phyloP scores from a whole-genome alignment of 2,113 vertebrate genomes.

The Condylura cristata region DNA sequence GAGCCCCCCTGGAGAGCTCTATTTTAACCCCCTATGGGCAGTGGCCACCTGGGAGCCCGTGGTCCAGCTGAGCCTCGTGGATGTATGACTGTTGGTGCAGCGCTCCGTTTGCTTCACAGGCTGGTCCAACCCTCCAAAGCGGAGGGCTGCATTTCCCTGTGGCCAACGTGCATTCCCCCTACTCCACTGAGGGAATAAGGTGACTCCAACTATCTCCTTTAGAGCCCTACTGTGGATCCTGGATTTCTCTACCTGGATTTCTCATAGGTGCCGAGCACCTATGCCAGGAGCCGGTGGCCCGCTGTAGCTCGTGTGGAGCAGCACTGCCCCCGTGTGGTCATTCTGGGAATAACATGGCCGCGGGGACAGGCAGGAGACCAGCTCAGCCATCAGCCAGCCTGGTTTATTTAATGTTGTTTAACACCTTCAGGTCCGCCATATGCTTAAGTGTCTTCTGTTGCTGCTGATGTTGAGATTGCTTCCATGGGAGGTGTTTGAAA shows the following conservation, averaged over 20 bases:
- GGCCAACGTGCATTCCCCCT: too few relatives aligned
- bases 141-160: neutral
- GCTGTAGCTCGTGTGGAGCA: neutral
- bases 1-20: neutral
- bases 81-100: neutral
- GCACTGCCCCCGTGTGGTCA: conserved; percentile 67
- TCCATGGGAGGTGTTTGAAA: neutral
- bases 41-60: neutral
- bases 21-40: neutral
- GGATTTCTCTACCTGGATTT: neutral
- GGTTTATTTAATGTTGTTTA: neutral
- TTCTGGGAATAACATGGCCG: fast-evolving
- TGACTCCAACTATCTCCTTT: neutral
- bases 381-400: fast-evolving
- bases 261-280: too few relatives aligned
- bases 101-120: neutral
- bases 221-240: neutral
- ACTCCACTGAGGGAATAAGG: neutral
- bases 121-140: neutral
- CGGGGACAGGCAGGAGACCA: neutral
- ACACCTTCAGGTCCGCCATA: neutral
- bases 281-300: too few relatives aligned
- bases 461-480: neutral
- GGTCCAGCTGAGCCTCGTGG: too few relatives aligned
- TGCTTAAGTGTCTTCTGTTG: neutral